Base-by-base conservation (phyloP, 1,140 invertebrate species). In the Drosophila funebris region DNA sequence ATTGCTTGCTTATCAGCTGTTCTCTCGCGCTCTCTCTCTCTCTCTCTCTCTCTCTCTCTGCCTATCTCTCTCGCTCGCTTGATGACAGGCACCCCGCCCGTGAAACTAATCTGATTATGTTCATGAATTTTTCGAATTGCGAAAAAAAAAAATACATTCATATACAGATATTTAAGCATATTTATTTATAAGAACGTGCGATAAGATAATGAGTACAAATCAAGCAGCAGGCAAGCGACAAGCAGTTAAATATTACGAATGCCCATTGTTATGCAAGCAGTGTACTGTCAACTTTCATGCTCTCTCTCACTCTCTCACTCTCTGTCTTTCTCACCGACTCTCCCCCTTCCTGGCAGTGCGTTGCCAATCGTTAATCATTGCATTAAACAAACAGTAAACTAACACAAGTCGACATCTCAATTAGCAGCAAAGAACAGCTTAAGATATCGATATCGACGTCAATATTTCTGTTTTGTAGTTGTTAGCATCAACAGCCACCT, bases 41-140 rank as follows among this genome's bases (percentile, higher is more conserved):
- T n/a, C n/a, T 14, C 44, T 29, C 8, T 7, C 54, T 31, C 39
- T 20, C n/a, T 31, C 31, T n/a, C n/a, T n/a, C n/a, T n/a, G n/a
- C n/a, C n/a, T n/a, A n/a, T n/a, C n/a, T n/a, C n/a, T n/a, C 8
- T 18, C 33, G 9, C 11, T 13, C 13, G 33, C 43, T 53, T 53
- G 24, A 20, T 37, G 53, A 8, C 54, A 36, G 20, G 31, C 52
- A 14, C 46, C 9, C 20, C 67, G 60, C 68, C 68, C 68, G 61
- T 66, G 29, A 66, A 67, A 72, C 52, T 67, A 73, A 73, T 73
- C 62, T 16, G 69, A 67, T 67, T 72, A 72, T 72, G 14, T 63
- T 63, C 46, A 62, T 63, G 58, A 56, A 48, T 62, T 61, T 60
- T 62, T 54, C 58, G 46, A 36, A 69, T 61, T 14, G 27, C 33